Base-by-base conservation (phyloP, 2,888 invertebrate genomes). In the Hemithea aestivaria region DNA sequence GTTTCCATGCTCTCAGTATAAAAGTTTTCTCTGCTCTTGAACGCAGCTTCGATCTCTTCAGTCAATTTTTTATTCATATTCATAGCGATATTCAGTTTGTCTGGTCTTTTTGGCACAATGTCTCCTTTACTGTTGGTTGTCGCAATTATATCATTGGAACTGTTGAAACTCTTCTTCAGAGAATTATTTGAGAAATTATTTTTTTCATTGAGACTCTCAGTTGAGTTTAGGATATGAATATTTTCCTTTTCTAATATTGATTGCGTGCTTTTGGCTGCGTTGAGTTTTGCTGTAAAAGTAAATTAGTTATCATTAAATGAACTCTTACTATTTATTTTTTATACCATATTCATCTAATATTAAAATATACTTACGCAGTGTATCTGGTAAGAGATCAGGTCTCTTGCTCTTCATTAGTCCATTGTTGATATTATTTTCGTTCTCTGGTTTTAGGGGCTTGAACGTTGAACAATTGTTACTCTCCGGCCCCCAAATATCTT, bases 401-500 rank as follows among this genome's bases (percentile, higher is more conserved):
- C 90, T 77, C 47, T 90, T 88, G 48, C 85, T 85, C 48, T 88
- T 89, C 80, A 87, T 81, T 6, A 84, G 43, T 7, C 89, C 89
- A 47, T 90, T 87, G 43, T 82, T 87, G 11, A 73, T 59, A 45
- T 75, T 77, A 46, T 65, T 78, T 35, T 82, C 81, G 53, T 71
- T 79, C 50, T 83, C 84, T 35, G 62, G 50, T 59, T 77, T 78
- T 57, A 78, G 58, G 52, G 89, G 82, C 57, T 87, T 81, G 45
- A 88, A 87, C 10, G 85, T 81, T 22, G 88, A 79, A 51, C 87
- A 83, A 46, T 72, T 79, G 50, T 84, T 85, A 46, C 74, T 72
- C 64, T 91, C 91, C 35, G 91, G 91, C 47, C 93, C 91, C 97
- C 97, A 97, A 56, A 97, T 93, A 70, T 97, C 97, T 82, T 97